phyloP scores from a whole-genome alignment of 2,113 vertebrate genomes.

The Narcine bancroftii region DNA sequence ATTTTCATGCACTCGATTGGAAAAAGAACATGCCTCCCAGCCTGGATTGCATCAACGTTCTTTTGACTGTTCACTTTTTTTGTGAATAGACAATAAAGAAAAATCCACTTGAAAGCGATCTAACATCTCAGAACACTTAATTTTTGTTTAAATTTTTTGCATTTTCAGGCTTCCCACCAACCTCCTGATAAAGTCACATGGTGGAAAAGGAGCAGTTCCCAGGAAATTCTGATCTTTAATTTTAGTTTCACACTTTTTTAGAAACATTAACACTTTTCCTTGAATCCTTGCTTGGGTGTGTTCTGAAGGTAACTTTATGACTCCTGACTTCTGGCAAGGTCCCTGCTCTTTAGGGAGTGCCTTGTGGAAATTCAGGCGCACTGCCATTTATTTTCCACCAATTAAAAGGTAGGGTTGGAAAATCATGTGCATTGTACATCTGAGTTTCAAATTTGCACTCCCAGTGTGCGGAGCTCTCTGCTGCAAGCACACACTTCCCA shows the following conservation, averaged over 20 bases:
- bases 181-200: background rate
- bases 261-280: background rate
- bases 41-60: background rate
- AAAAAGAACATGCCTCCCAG: background rate
- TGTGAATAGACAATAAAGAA: background rate
- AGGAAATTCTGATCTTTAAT: background rate
- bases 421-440: constrained; percentile 4
- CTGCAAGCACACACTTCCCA: background rate
- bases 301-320: background rate
- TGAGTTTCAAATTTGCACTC: constrained; percentile 26
- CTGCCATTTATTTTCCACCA: background rate
- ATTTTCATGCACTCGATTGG: background rate
- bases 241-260: background rate
- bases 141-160: background rate
- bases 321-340: background rate
- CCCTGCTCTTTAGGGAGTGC: background rate
- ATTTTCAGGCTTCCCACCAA: background rate
- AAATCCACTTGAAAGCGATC: background rate
- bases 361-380: background rate
- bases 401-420: constrained; percentile 17
- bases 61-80: background rate
- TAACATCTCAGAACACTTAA: background rate
- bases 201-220: background rate
- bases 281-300: background rate
- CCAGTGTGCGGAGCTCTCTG: background rate